Conservation (phyloP, 2,797 vertebrate species). For the Scolopax rusticola region DNA sequence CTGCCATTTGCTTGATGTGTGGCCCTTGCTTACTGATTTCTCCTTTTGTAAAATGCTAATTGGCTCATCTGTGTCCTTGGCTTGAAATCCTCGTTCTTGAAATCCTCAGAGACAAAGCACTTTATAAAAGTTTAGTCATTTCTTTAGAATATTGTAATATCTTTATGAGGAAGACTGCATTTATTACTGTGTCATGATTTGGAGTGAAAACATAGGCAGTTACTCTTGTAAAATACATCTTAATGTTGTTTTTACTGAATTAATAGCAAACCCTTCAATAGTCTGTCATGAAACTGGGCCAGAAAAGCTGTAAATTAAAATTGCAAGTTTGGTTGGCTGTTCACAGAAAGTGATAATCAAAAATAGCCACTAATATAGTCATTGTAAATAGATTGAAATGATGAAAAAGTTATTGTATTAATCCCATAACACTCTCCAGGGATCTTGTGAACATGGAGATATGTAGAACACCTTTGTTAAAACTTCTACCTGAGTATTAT, state of each 20-base stretch:
- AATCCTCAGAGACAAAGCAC: not conserved
- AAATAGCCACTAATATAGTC: not conserved
- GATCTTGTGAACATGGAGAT: not conserved
- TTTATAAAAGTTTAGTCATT: too few species aligned
- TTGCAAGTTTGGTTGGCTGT: not conserved
- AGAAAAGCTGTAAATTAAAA: not conserved
- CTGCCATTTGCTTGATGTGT: not conserved
- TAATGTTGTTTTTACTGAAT: not conserved
- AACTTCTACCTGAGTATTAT: not conserved
- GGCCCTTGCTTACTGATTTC: not conserved
- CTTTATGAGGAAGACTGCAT: not conserved
- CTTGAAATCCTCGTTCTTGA: not conserved
- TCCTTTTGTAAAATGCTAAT: not conserved
- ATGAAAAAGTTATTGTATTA: not conserved
- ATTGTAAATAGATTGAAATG: not conserved
- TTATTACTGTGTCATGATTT: not conserved
- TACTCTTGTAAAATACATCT: not conserved
- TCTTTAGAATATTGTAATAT: too few species aligned
- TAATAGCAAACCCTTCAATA: not conserved
- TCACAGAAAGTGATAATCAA: not conserved
- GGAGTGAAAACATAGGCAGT: not conserved
- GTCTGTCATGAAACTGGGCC: not conserved
- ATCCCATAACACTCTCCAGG: not conserved
- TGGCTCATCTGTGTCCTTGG: not conserved
- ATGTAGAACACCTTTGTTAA: not conserved